These are phyloP conservation scores for Zootermopsis nevadensis DNA, from an alignment of 2,888 invertebrate species.

Conservation along the genomic window DNA sequence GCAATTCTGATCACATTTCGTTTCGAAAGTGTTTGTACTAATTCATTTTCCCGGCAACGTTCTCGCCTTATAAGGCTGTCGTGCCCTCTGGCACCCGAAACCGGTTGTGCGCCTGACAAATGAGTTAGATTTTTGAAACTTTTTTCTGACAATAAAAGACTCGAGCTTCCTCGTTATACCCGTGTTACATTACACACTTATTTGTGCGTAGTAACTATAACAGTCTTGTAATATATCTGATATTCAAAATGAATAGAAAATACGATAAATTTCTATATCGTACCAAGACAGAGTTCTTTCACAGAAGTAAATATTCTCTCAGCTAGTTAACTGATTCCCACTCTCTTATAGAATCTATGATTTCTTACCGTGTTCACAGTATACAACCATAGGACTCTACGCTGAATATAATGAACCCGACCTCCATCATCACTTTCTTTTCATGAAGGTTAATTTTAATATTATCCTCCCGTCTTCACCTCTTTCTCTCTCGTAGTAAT, in stretches of 20 bases:
- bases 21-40: conserved; percentile 20
- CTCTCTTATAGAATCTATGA: too few relatives aligned
- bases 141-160: conserved; percentile 18
- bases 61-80: conserved; percentile 6
- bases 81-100: conserved; percentile 16
- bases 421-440: too few relatives aligned
- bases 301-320: too few relatives aligned
- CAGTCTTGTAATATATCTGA: background rate
- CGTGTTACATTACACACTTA: background rate
- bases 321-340: too few relatives aligned
- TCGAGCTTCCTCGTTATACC: conserved; percentile 11
- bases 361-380: too few relatives aligned
- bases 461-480: too few relatives aligned
- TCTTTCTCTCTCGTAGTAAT: too few relatives aligned
- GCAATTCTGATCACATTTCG: conserved; percentile 1
- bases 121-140: conserved; percentile 22
- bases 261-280: too few relatives aligned
- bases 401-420: too few relatives aligned
- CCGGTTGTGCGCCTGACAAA: conserved; percentile 20
- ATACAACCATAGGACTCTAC: too few relatives aligned
- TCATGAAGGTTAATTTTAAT: too few relatives aligned
- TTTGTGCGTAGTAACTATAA: background rate
- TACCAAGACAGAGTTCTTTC: too few relatives aligned
- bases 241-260: background rate
- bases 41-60: background rate